Base-by-base conservation (phyloP, 2,113 vertebrate species). In the Sitta europaea region DNA sequence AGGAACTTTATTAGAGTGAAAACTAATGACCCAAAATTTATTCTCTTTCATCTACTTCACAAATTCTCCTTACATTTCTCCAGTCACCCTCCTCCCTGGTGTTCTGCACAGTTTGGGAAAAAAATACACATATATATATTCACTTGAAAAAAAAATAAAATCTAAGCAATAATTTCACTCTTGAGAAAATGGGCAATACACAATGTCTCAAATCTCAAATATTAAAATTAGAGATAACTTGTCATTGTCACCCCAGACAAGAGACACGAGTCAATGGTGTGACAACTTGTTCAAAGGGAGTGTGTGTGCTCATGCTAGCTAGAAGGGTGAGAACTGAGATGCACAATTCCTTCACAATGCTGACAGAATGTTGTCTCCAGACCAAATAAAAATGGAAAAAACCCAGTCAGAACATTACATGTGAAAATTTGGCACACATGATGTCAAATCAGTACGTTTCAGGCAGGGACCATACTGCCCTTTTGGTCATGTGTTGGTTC, bases 81-180 rank as follows among this genome's bases (percentile, higher is more conserved):
- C 72, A 74, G 61, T 68, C 3, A 4, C 21, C 10, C 14, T 81
- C 8, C 20, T 71, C 13, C 36, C n/a, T 42, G 7, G 4, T 62
- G 45, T 27, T 83, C 21, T 36, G 50, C 21, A 63, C 4, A 35
- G 21, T 58, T 79, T 33, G 43, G 38, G 12, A 43, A 85, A 24
- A 43, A 57, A n/a, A 19, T 3, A n/a, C 1, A 45, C 3, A 20
- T 3, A 29, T 40, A 8, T 13, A 23, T 42, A 5, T 29, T 12
- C 10, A 45, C 6, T 29, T n/a, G n/a, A n/a, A n/a, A n/a, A n/a
- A n/a, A n/a, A n/a, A n/a, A n/a, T n/a, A n/a, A n/a, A 70, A 66
- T 13, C 8, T 47, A 74, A 85, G 33, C 28, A 70, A 53, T 57
- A 16, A n/a, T 86, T 94, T 76, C 57, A 45, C 57, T 72, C 40